phyloP scores from a whole-genome alignment of 2,888 invertebrate genomes.

The Pterostichus madidus region DNA sequence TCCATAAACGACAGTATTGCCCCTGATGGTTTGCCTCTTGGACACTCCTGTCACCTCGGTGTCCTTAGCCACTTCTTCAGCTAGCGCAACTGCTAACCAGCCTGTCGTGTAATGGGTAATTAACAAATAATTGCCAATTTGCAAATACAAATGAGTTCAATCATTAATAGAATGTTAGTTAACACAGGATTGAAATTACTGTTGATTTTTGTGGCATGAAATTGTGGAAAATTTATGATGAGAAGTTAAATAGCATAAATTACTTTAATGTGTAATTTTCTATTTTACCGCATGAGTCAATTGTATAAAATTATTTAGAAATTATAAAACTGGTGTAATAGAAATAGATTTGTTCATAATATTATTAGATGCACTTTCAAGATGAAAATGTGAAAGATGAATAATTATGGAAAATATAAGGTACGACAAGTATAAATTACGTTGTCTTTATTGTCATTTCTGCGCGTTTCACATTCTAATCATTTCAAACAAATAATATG shows the following conservation, averaged over 20 bases:
- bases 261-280: not conserved
- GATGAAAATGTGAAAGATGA: too few relatives aligned
- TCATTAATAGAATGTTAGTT: not conserved
- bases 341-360: not conserved
- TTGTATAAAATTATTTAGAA: conserved; percentile 3
- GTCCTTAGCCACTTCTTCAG: conserved; percentile 53
- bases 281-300: not conserved
- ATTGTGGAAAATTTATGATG: conserved; percentile 22
- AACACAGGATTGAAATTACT: conserved; percentile 6
- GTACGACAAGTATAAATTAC: too few relatives aligned
- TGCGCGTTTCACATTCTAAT: too few relatives aligned
- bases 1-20: conserved; percentile 58
- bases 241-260: not conserved
- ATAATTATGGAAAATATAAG: not conserved
- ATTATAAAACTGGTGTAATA: not conserved
- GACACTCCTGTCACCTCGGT: conserved; percentile 7
- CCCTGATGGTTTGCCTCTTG: conserved; percentile 53
- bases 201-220: not conserved
- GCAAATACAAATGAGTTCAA: not conserved
- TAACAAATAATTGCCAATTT: conserved; percentile 39
- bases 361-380: too few relatives aligned
- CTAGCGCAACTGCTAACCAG: conserved; percentile 59
- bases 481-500: too few relatives aligned
- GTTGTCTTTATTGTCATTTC: too few relatives aligned
- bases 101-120: conserved; percentile 32